Conservation (phyloP, 1,140 invertebrate species). For the Aphelinus certus region DNA sequence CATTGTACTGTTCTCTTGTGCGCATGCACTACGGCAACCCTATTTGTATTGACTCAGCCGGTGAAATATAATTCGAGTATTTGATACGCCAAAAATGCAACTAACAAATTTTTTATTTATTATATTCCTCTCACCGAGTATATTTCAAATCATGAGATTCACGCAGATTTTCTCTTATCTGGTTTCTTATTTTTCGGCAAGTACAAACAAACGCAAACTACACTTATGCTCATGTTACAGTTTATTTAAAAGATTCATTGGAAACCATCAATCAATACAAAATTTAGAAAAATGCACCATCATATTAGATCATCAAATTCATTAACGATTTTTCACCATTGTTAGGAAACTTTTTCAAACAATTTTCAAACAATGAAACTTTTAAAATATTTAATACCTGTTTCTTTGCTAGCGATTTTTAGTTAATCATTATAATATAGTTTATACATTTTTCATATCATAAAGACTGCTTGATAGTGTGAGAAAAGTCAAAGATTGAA, state of each 20-base stretch:
- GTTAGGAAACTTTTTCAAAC: too few relatives aligned
- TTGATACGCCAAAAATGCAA: not conserved
- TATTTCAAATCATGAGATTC: too few relatives aligned
- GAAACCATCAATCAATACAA: conserved; percentile 8
- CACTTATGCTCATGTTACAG: conserved; percentile 28
- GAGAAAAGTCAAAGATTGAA: too few relatives aligned
- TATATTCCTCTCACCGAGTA: too few relatives aligned
- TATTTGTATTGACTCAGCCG: not conserved
- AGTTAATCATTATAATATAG: too few relatives aligned
- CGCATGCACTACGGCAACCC: not conserved
- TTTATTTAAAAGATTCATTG: conserved; percentile 30
- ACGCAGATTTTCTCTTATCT: not conserved
- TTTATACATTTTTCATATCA: too few relatives aligned
- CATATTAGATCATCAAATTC: not conserved
- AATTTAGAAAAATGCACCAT: conserved; percentile 19
- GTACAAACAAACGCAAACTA: conserved; percentile 32
- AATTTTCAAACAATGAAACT: conserved; percentile 4
- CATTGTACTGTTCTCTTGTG: not conserved
- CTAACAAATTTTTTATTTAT: conserved; percentile 7
- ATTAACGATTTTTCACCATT: too few relatives aligned
- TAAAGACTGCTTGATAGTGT: too few relatives aligned
- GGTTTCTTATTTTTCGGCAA: conserved; percentile 18
- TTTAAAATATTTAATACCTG: too few relatives aligned
- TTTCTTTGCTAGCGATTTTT: too few relatives aligned
- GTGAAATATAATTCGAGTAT: not conserved